Percentiles rank a stretch among this genome's conserved stretches.
Evolutionary conservation across 1,140 invertebrate species (phyloP).

Genomic region (Agrilus planipennis): DNA sequence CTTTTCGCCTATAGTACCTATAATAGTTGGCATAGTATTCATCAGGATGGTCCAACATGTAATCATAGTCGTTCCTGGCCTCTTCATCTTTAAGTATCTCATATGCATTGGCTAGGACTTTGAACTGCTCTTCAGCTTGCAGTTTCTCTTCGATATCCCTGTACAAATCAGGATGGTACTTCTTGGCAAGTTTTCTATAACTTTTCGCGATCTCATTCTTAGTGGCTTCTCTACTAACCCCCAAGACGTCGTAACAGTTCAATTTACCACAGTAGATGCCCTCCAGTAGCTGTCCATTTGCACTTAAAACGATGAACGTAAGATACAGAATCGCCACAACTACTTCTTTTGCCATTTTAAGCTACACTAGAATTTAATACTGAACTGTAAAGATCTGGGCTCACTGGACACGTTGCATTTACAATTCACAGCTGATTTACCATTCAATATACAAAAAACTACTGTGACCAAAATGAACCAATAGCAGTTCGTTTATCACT

Average conservation of each 20-base stretch:
- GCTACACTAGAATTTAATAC: too few species aligned
- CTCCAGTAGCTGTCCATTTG: slow-evolving; percentile 54
- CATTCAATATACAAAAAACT: too few species aligned
- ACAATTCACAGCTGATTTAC: too few species aligned
- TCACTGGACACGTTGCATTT: too few species aligned
- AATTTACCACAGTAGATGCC: slow-evolving; percentile 78
- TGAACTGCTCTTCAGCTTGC: slow-evolving; percentile 63
- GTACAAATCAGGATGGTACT: slow-evolving; percentile 75
- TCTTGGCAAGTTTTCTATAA: slow-evolving; percentile 67
- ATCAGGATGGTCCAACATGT: slow-evolving; percentile 90
- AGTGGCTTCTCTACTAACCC: slow-evolving; percentile 57
- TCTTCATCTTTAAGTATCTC: slow-evolving; percentile 87
- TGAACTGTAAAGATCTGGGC: too few species aligned
- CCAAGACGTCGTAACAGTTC: slow-evolving; percentile 78
- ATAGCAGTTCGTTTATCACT: too few species aligned
- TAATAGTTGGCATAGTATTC: slow-evolving; percentile 85
- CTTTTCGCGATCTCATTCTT: slow-evolving; percentile 65
- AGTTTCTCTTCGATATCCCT: slow-evolving; percentile 56
- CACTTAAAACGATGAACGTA: too few species aligned
- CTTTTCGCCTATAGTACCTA: slow-evolving; percentile 71
- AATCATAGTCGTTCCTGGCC: slow-evolving; percentile 76
- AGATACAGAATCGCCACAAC: too few species aligned
- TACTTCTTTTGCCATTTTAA: too few species aligned
- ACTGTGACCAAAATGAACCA: too few species aligned
- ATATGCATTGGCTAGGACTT: slow-evolving; percentile 70